Percentiles rank a stretch among this genome's conserved stretches.
These are phyloP conservation scores for Acleris emargana DNA, from an alignment of 2,888 invertebrate genomes.

Conservation along the genomic window DNA sequence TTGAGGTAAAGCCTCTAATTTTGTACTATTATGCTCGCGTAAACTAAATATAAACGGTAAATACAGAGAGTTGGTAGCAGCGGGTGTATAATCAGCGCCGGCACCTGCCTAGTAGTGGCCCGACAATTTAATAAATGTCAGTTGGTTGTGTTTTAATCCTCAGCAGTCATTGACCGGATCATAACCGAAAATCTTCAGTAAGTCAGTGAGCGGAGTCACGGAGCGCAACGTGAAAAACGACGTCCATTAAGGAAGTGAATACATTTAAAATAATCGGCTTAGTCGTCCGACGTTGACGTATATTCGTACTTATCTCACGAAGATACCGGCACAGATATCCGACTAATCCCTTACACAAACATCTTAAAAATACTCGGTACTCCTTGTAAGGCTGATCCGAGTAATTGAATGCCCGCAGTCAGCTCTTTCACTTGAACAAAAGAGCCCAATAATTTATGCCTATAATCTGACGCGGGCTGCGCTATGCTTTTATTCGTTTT, in stretches of 20 bases:
- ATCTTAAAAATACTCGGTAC: slow-evolving; percentile 81
- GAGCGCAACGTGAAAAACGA: slow-evolving; percentile 78
- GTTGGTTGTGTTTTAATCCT: slow-evolving; percentile 70
- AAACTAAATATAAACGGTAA: slow-evolving; percentile 3
- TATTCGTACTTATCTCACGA: slow-evolving; percentile 83
- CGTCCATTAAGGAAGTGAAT: slow-evolving; percentile 84
- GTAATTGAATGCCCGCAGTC: slow-evolving; percentile 78
- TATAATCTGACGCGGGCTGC: slow-evolving; percentile 78
- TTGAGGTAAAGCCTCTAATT: neutral
- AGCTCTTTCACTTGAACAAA: slow-evolving; percentile 79
- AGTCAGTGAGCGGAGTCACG: slow-evolving; percentile 68
- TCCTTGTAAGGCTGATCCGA: slow-evolving; percentile 74
- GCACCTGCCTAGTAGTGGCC: slow-evolving; percentile 46
- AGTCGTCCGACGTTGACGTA: slow-evolving; percentile 83
- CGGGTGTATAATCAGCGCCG: slow-evolving; percentile 1
- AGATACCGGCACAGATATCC: slow-evolving; percentile 83
- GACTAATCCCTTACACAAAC: slow-evolving; percentile 82
- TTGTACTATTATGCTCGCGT: slow-evolving; percentile 4
- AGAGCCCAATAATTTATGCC: slow-evolving; percentile 82
- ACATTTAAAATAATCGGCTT: slow-evolving; percentile 85
- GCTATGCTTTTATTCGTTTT: slow-evolving; percentile 70
- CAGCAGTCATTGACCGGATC: slow-evolving; percentile 81
- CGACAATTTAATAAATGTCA: slow-evolving; percentile 71
- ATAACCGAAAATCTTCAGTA: slow-evolving; percentile 81
- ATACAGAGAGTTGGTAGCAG: neutral